phyloP scores from a whole-genome alignment of 2,113 vertebrate genomes.

The Sorex fumeus region DNA sequence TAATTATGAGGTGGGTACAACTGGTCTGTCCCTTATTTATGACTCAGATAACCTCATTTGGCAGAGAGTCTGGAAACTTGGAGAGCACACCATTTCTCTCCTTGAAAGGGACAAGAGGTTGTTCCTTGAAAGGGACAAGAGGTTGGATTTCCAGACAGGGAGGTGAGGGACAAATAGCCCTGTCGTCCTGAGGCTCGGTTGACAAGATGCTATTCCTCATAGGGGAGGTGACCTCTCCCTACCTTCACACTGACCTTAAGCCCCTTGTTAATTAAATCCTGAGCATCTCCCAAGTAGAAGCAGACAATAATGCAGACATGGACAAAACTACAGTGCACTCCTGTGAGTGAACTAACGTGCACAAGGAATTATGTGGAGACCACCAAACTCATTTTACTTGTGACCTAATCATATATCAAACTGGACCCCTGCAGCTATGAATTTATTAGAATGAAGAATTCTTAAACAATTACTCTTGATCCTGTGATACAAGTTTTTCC shows the following conservation, averaged over 20 bases:
- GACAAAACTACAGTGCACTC: conserved; percentile 60
- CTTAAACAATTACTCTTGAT: conserved; percentile 86
- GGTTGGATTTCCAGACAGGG: background rate
- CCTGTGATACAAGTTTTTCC: conserved; percentile 76
- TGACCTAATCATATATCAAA: conserved; percentile 86
- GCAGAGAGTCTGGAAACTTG: conserved; percentile 41
- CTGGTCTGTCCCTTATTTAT: background rate
- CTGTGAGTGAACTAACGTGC: conserved; percentile 64
- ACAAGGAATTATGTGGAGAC: conserved; percentile 80
- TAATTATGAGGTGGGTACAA: conserved; percentile 2
- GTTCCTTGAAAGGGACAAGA: conserved; percentile 41
- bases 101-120: background rate
- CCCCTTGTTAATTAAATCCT: conserved; percentile 81
- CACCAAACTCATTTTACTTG: conserved; percentile 85
- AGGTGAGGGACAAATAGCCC: conserved; percentile 52
- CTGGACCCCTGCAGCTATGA: conserved; percentile 84
- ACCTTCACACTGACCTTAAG: conserved; percentile 66
- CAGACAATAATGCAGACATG: conserved; percentile 80
- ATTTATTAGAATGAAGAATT: conserved; percentile 87
- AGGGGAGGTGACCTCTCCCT: background rate
- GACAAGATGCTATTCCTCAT: conserved; percentile 54
- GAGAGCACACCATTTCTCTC: background rate
- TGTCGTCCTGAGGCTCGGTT: background rate
- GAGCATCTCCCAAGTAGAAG: conserved; percentile 69
- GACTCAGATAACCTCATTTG: conserved; percentile 49